These are phyloP conservation scores for Chromobotia macracanthus DNA, from an alignment of 2,797 vertebrate genomes.

Conservation along the genomic window DNA sequence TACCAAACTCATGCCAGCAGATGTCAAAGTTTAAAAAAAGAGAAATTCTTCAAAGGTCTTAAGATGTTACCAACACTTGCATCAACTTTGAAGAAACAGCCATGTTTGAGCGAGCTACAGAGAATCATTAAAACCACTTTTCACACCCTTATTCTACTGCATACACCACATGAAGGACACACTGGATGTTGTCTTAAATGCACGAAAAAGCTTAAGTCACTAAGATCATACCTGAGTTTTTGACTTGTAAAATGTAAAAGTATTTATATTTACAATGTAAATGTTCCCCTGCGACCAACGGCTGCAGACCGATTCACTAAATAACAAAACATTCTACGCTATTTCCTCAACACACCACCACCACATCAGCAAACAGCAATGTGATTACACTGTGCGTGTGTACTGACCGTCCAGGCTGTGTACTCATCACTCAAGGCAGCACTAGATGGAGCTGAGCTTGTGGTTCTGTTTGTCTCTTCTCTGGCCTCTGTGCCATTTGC, in stretches of 20 bases:
- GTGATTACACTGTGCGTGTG: not conserved
- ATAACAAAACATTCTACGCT: not conserved
- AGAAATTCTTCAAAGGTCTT: not conserved
- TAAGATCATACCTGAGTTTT: not conserved
- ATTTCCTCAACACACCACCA: not conserved
- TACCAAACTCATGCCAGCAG: not conserved
- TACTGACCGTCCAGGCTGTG: constrained; percentile 71
- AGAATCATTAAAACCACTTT: not conserved
- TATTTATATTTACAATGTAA: not conserved
- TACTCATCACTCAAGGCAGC: constrained; percentile 30
- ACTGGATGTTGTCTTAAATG: not conserved
- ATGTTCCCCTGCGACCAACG: not conserved
- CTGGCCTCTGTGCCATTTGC: constrained; percentile 46
- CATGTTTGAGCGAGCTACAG: not conserved
- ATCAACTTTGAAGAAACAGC: not conserved
- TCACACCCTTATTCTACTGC: not conserved
- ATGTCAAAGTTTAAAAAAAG: not conserved
- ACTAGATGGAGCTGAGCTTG: constrained; percentile 18
- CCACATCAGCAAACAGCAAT: not conserved
- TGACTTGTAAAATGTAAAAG: not conserved
- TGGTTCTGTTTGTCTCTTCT: constrained; percentile 49
- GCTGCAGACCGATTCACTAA: not conserved
- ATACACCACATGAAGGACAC: not conserved
- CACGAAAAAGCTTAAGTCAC: not conserved
- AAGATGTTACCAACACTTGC: not conserved